Evolutionary conservation across 1,140 invertebrate genomes (phyloP), one percentile per base, ranked within the genome.

Genomic region (Propsilocerus akamusi): DNA sequence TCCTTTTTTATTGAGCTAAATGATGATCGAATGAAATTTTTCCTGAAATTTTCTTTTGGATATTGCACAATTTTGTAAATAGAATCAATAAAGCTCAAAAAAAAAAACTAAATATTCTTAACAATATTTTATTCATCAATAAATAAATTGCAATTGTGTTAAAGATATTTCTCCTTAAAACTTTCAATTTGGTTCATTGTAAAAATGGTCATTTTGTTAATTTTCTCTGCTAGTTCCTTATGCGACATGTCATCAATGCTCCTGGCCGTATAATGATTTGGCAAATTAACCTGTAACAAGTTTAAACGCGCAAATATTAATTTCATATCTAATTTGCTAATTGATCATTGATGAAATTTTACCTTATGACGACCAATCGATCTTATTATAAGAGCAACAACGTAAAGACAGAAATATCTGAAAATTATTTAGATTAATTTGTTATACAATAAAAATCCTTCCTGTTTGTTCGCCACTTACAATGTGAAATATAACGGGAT

Each of bases 401-500:
- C 78, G 55, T 86, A 88, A 51, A 85, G 72, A 51, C 83, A 80
- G 57, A 86, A 86, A 56, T 83, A 20, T 8, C 14, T 10, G 28
- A 30, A 30, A 30, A 30, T 30, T 12, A 30, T 12, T 12, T n/a
- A 41, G 5, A 37, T 4, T 17, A 41, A 41, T 41, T 41, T 20
- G 8, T 14, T 41, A 41, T 20, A 41, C 17, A 17, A 41, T 5
- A 37, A 34, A 34, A 34, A 37, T 37, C 20, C 3, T 7, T 37
- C 14, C 6, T 37, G 32, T 37, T 37, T 37, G 20, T 37, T 37
- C 20, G 17, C 17, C 10, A 41, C 34, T 5, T 41, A 41, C 63
- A 85, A 78, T 51, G 82, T 85, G 58, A 86, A 87, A 59, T 86
- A 87, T 11, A 88, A 59, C 0, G 84, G 84, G 37, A 86, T 69